Evolutionary conservation across 2,888 invertebrate species (phyloP).

Genomic region (Pherbina coryleti): DNA sequence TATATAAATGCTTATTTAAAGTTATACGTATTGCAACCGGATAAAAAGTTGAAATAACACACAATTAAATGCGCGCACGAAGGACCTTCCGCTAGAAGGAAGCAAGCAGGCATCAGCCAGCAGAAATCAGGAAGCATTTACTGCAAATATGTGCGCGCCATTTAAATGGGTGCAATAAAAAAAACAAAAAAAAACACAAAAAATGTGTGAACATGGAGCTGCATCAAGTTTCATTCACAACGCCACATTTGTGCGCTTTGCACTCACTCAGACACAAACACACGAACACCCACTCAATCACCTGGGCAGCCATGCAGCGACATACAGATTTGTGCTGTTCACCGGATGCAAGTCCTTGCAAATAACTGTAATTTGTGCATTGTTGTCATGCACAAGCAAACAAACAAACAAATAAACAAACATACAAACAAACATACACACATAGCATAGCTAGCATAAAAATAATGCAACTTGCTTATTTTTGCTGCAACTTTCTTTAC

Average conservation of each 20-base stretch:
- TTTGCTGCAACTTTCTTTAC: not conserved
- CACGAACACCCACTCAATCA: not conserved
- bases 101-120: not conserved
- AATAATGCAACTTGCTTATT: not conserved
- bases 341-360: slow-evolving; percentile 41
- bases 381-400: slow-evolving; percentile 41
- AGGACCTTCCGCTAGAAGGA: slow-evolving; percentile 21
- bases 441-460: not conserved
- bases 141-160: slow-evolving; percentile 23
- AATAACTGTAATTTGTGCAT: slow-evolving; percentile 62
- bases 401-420: slow-evolving; percentile 6
- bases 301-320: not conserved
- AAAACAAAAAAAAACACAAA: not conserved
- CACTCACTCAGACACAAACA: not conserved
- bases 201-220: slow-evolving; percentile 3
- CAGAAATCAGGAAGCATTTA: slow-evolving; percentile 32
- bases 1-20: slow-evolving; percentile 37
- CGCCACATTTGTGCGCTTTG: not conserved
- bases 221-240: not conserved
- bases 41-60: slow-evolving; percentile 23
- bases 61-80: slow-evolving; percentile 18
- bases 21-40: slow-evolving; percentile 5
- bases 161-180: slow-evolving; percentile 10
- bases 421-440: not conserved
- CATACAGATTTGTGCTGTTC: slow-evolving; percentile 4